Evolutionary conservation across 2,113 vertebrate genomes (phyloP).

Genomic region (Gymnobelideus leadbeateri): DNA sequence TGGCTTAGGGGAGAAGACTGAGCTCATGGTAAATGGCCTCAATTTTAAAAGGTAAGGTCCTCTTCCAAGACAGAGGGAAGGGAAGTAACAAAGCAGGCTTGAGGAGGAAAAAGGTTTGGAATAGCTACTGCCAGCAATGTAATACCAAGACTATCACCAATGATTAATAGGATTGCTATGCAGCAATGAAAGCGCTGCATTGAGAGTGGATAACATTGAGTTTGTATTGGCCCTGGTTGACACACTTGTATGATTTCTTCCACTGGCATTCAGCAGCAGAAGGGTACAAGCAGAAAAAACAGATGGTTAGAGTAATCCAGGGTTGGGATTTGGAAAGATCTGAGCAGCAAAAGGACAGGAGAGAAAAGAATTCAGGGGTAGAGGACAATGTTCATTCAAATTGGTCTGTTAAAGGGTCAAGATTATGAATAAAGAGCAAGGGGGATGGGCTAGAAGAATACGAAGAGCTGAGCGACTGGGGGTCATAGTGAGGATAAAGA

Average conservation of each 20-base stretch:
- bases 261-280: not conserved
- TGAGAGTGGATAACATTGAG: not conserved
- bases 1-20: not conserved
- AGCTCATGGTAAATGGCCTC: not conserved
- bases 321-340: not conserved
- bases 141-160: not conserved
- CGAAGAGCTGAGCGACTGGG: not conserved
- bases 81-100: not conserved
- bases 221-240: not conserved
- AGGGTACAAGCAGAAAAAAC: not conserved
- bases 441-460: not conserved
- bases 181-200: not conserved
- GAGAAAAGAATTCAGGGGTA: not conserved
- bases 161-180: not conserved
- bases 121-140: not conserved
- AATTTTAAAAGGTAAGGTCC: not conserved
- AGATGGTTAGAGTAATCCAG: not conserved
- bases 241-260: not conserved
- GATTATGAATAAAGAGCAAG: not conserved
- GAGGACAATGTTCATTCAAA: not conserved
- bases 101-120: not conserved
- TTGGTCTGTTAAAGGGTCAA: not conserved
- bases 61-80: not conserved
- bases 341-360: not conserved
- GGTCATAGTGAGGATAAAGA: not conserved